Conservation (phyloP, 2,113 vertebrate genomes). For the Caranx ignobilis region DNA sequence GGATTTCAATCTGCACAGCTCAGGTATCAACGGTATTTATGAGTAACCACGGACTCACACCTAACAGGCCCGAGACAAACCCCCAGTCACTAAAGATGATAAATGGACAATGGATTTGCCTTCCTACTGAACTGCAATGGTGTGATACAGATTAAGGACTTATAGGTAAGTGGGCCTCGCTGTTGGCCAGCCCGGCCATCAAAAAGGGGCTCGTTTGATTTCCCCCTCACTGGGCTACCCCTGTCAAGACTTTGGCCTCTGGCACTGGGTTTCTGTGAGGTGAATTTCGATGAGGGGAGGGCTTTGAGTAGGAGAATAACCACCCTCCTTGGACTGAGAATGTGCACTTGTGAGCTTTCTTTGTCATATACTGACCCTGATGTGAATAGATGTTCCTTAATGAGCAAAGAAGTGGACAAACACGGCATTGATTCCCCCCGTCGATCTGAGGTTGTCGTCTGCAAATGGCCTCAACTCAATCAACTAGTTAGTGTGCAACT, state of each 20-base stretch:
- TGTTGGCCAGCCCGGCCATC: constrained; percentile 16
- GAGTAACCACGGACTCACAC: constrained; percentile 37
- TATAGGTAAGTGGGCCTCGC: constrained; percentile 34
- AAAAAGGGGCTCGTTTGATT: constrained; percentile 77
- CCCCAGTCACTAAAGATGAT: constrained; percentile 48
- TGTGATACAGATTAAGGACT: constrained; percentile 48
- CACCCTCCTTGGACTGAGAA: constrained; percentile 79
- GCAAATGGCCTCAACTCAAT: constrained; percentile 70
- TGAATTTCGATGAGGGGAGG: constrained; percentile 87
- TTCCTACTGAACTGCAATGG: constrained; percentile 22
- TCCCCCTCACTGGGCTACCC: constrained; percentile 70
- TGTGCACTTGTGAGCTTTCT: constrained; percentile 82
- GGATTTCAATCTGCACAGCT: constrained; percentile 20
- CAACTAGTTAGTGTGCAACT: constrained; percentile 52
- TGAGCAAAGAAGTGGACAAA: constrained; percentile 81
- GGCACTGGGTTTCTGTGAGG: constrained; percentile 80
- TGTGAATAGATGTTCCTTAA: constrained; percentile 80
- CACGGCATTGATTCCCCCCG: constrained; percentile 77
- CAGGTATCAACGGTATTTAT: constrained; percentile 45
- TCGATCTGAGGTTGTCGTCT: constrained; percentile 49
- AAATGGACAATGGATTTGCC: constrained; percentile 28
- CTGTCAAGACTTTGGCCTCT: constrained; percentile 81
- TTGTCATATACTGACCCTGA: constrained; percentile 74
- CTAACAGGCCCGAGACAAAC: constrained; percentile 37
- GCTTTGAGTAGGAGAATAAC: constrained; percentile 82